Evolutionary conservation across 2,113 vertebrate genomes (phyloP), one percentile per base, ranked within the genome.

Genomic region (Thunnus maccoyii): DNA sequence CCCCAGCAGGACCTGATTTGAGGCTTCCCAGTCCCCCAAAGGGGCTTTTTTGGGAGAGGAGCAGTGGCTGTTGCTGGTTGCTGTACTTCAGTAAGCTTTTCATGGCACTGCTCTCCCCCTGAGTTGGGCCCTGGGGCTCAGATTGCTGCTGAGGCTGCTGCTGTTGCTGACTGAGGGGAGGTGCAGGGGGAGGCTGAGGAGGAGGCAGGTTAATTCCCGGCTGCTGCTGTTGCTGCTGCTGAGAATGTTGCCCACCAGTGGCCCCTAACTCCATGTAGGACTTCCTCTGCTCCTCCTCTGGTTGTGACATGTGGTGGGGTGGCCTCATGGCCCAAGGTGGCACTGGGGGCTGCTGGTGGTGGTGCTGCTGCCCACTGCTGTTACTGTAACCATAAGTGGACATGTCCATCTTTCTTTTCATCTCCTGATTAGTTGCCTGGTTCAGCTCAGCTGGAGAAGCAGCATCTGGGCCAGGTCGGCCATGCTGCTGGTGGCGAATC

Each of bases 51-150:
- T 98, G 97, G 27, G 97, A 96, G 14, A 96, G 95, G 0, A 96
- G 96, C 84, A 98, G 96, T 1, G 97, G 97, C 83, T 97, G 97
- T 83, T 96, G 97, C 88, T 98, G 97, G 89, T 94, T 97, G 95
- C 97, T 99, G 93, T 99, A 99, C 76, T 98, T 98, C 7, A 99
- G 95, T 77, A 99, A 93, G 92, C 94, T 98, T 92, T 98, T 98
- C 96, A 99, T 98, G 90, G 98, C 97, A 0, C 96, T 98, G 46
- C 95, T 96, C 87, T 99, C 97, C 0, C 94, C 96, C 0, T 97
- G 95, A 3, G 85, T 85, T 51, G 95, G 94, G 0, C 89, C 82
- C 5, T 97, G 93, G 80, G 96, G 92, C 72, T 98, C 97, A 90
- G 96, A 96, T 76, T 94, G 93, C 80, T 89, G 90, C 82, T 95